Evolutionary conservation across 2,113 vertebrate species (phyloP).

Genomic region (Antechinus flavipes): DNA sequence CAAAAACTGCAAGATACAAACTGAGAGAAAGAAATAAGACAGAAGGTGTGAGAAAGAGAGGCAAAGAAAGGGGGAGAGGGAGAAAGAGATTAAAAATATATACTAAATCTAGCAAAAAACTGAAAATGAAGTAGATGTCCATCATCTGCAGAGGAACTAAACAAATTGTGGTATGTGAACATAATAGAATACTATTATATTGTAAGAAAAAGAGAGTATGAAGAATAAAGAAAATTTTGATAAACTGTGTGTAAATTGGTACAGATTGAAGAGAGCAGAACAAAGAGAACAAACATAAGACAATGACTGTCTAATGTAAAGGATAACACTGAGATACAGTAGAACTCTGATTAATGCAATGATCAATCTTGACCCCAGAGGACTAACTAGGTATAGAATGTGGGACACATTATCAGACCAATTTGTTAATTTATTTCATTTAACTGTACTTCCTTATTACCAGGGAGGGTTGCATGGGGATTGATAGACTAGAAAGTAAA

Average conservation of each 20-base stretch:
- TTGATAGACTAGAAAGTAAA: background rate
- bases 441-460: background rate
- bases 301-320: background rate
- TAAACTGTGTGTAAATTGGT: background rate
- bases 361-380: background rate
- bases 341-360: background rate
- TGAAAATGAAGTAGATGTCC: background rate
- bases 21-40: no score
- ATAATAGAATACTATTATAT: background rate
- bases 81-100: background rate
- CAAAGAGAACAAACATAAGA: background rate
- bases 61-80: no score
- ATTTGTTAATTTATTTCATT: background rate
- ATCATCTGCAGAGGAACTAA: no score
- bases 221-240: background rate
- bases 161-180: background rate
- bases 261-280: background rate
- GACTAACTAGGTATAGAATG: background rate
- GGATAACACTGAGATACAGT: background rate
- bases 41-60: no score
- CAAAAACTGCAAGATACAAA: background rate
- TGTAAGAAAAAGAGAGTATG: background rate
- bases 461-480: background rate
- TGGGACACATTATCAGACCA: background rate
- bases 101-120: slow-evolving; percentile 25